A percentile compares a stretch with the other conserved stretches of the same genome.
phyloP scores from a whole-genome alignment of 2,888 invertebrate genomes.

The Athetis lepigone region DNA sequence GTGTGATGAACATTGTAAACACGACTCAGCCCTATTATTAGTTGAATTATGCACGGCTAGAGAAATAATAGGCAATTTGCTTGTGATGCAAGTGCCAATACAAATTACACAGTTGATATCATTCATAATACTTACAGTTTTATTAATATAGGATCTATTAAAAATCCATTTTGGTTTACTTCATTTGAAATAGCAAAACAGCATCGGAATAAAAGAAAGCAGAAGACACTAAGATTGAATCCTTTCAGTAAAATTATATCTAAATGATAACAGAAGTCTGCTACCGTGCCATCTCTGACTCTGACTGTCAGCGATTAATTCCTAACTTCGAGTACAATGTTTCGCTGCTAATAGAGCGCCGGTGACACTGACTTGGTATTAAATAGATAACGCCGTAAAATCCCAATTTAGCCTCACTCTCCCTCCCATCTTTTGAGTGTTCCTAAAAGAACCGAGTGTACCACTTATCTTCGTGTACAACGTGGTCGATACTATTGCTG shows the following conservation, averaged over 20 bases:
- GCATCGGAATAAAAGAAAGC: background rate
- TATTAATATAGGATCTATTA: conserved; percentile 1
- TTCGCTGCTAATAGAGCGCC: conserved; percentile 1
- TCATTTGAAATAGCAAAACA: background rate
- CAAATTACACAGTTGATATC: conserved; percentile 15
- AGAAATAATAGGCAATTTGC: conserved; percentile 40
- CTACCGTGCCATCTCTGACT: too few relatives aligned
- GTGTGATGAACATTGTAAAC: conserved; percentile 43
- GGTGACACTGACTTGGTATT: conserved; percentile 12
- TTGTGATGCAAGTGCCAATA: conserved; percentile 31
- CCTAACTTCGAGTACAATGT: conserved; percentile 8
- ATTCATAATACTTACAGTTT: conserved; percentile 20
- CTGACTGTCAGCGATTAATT: background rate
- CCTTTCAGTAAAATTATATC: background rate
- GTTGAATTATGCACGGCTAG: conserved; percentile 41
- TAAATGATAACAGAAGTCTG: background rate
- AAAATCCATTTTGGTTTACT: conserved; percentile 5
- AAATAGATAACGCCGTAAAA: background rate
- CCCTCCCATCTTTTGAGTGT: background rate
- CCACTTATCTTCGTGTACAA: background rate
- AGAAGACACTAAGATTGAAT: background rate
- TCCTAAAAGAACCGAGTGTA: background rate
- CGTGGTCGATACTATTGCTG: background rate
- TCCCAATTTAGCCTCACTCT: background rate
- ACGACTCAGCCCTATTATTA: conserved; percentile 37